phyloP scores from a whole-genome alignment of 2,113 vertebrate genomes.

The Lonchura striata region DNA sequence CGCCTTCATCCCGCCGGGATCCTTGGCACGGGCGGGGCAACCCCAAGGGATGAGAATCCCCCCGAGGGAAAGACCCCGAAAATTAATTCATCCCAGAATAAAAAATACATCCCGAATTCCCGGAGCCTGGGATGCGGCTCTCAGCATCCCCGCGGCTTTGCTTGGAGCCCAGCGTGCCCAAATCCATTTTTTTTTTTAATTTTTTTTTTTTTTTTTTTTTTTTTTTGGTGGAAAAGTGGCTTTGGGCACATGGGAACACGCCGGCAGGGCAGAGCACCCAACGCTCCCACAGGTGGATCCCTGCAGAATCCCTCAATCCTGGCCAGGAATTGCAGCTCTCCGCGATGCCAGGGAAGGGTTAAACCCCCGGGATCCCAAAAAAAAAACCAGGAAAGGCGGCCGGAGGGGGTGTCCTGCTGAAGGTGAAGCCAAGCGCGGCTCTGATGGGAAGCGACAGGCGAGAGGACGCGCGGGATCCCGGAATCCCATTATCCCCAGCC shows the following conservation, averaged over 20 bases:
- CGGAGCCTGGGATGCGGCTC: accelerated
- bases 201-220: neutral
- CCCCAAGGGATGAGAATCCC: neutral
- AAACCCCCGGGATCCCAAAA: neutral
- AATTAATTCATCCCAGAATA: neutral
- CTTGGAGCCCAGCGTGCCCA: neutral
- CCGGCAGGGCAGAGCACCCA: neutral
- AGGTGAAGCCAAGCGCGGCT: neutral
- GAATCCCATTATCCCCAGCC: constrained; percentile 52
- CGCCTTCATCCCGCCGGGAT: neutral
- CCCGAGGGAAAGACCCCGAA: neutral
- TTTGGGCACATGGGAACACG: accelerated
- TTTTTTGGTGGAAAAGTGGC: neutral
- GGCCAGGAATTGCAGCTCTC: neutral
- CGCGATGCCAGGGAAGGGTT: neutral
- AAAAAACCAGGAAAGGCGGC: too few relatives aligned
- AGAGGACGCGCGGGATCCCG: neutral
- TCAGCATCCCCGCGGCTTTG: accelerated
- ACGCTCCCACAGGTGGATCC: neutral
- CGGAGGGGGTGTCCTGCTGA: neutral
- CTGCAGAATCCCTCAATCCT: neutral
- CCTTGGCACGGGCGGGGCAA: accelerated
- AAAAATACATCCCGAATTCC: neutral
- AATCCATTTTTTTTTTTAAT: neutral
- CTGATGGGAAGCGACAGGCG: constrained; percentile 52